phyloP scores from a whole-genome alignment of 2,888 invertebrate species.

The Panopea generosa region DNA sequence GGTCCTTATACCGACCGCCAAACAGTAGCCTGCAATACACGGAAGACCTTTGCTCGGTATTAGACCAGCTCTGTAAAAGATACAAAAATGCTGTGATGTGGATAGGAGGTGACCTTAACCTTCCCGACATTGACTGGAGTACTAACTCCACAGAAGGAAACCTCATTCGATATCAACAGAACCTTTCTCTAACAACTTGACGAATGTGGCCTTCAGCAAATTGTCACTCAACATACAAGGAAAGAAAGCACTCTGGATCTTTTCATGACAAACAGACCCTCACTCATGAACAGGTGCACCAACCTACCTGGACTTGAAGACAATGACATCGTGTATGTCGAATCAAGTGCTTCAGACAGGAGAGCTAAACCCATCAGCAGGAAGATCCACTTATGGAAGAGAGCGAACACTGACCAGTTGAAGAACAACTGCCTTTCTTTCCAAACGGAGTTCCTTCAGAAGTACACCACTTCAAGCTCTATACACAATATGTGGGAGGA shows the following conservation, averaged over 20 bases:
- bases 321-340: background rate
- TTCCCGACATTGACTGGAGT: constrained; percentile 32
- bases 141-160: constrained; percentile 5
- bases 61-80: background rate
- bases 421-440: too few species aligned
- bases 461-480: too few species aligned
- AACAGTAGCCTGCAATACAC: constrained; percentile 10
- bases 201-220: constrained; percentile 9
- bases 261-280: constrained; percentile 14
- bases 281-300: background rate
- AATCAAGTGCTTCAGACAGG: too few species aligned
- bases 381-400: too few species aligned
- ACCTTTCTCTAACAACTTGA: too few species aligned
- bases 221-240: constrained; percentile 18
- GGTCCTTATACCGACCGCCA: constrained; percentile 22
- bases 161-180: background rate
- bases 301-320: background rate
- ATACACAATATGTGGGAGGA: too few species aligned
- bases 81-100: constrained; percentile 19
- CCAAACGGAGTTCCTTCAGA: too few species aligned
- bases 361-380: too few species aligned
- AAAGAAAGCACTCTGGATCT: constrained; percentile 20
- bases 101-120: constrained; percentile 28
- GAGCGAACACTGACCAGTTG: too few species aligned
- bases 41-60: constrained; percentile 6